Evolutionary conservation across 1,140 invertebrate genomes (phyloP).

Genomic region (Neodiprion pinetum): DNA sequence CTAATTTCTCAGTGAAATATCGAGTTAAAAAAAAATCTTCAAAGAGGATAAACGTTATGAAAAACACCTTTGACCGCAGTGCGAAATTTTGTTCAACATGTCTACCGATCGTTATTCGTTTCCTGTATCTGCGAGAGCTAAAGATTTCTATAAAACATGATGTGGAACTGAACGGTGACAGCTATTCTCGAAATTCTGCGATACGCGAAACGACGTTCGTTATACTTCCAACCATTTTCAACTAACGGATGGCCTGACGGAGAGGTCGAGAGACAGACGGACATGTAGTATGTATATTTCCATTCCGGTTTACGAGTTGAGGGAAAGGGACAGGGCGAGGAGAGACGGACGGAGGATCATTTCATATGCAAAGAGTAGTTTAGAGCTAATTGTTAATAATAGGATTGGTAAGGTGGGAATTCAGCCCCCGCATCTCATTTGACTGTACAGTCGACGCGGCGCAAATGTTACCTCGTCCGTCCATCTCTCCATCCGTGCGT

Average conservation of each 20-base stretch:
- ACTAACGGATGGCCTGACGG: background rate
- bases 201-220: background rate
- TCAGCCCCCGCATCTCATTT: slow-evolving; percentile 52
- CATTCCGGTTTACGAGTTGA: slow-evolving; percentile 59
- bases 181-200: too few relatives aligned
- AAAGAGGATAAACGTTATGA: background rate
- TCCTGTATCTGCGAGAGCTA: too few relatives aligned
- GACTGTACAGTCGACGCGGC: slow-evolving; percentile 44
- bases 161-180: too few relatives aligned
- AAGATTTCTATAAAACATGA: too few relatives aligned
- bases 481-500: slow-evolving; percentile 29
- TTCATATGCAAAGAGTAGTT: slow-evolving; percentile 64
- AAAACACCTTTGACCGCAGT: too few relatives aligned
- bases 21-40: background rate
- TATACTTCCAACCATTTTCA: background rate
- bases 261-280: slow-evolving; percentile 39
- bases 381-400: slow-evolving; percentile 64
- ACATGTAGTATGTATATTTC: slow-evolving; percentile 64
- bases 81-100: background rate
- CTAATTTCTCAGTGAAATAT: too few relatives aligned
- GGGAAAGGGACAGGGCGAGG: slow-evolving; percentile 16
- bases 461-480: slow-evolving; percentile 30
- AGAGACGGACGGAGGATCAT: slow-evolving; percentile 40
- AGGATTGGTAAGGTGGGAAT: slow-evolving; percentile 64
- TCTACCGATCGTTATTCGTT: background rate